Conservation (phyloP, 2,113 vertebrate species). For the Sinocyclocheilus maitianheensis region DNA sequence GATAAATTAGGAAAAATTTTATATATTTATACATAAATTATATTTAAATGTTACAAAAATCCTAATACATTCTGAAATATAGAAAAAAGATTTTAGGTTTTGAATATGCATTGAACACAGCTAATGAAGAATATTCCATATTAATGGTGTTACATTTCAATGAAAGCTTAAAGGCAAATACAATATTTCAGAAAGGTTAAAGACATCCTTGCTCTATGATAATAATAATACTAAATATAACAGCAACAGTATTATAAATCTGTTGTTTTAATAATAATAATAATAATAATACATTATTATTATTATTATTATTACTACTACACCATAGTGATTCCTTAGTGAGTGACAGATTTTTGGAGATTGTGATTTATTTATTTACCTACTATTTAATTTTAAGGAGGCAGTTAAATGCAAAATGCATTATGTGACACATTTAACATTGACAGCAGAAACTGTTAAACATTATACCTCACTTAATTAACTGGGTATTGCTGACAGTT, state of each 20-base stretch:
- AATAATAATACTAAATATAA: neutral
- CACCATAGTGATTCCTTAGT: neutral
- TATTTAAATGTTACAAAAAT: conserved; percentile 70
- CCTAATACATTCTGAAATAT: conserved; percentile 52
- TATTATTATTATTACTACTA: neutral
- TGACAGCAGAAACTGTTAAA: neutral
- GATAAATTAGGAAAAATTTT: neutral
- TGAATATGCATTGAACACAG: conserved; percentile 65
- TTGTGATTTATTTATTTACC: neutral
- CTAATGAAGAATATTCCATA: conserved; percentile 61
- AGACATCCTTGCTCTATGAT: conserved; percentile 1
- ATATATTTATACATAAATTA: conserved; percentile 45
- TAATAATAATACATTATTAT: too few relatives aligned
- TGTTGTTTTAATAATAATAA: neutral
- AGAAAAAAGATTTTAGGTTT: conserved; percentile 60
- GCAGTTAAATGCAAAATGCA: too few relatives aligned
- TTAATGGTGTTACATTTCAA: conserved; percentile 63
- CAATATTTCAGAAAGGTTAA: conserved; percentile 19
- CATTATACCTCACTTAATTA: neutral
- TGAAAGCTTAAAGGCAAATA: conserved; percentile 63
- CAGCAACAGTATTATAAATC: neutral
- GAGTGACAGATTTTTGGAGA: neutral
- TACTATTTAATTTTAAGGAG: too few relatives aligned
- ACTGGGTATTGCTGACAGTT: neutral
- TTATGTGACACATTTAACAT: too few relatives aligned